These are phyloP conservation scores for Porites divaricata DNA, from an alignment of 92 coral and sea anemone species.

Conservation along the genomic window DNA sequence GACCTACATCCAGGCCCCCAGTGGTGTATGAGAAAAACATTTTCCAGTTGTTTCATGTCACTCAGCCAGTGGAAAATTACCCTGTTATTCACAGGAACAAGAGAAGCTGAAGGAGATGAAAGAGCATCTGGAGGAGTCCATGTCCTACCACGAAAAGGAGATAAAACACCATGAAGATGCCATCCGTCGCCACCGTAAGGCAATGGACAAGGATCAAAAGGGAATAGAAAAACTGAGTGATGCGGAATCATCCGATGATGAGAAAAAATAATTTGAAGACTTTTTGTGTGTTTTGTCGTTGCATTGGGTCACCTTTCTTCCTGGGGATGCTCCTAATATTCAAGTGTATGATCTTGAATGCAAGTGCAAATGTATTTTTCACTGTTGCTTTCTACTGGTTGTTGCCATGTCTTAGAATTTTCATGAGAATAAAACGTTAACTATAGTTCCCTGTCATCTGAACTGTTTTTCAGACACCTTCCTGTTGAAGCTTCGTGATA, in stretches of 20 bases:
- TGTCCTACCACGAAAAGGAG: conserved; percentile 75
- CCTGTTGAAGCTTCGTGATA: no score
- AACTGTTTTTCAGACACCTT: no score
- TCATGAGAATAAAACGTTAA: no score
- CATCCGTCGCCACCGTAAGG: conserved; percentile 84
- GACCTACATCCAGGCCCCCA: no score
- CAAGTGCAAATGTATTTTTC: no score
- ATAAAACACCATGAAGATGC: conserved; percentile 86
- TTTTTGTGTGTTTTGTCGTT: not conserved
- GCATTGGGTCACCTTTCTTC: no score
- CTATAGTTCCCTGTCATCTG: not conserved
- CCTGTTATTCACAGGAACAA: conserved; percentile 59
- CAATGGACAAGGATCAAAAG: conserved; percentile 70
- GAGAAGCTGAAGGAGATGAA: conserved; percentile 80
- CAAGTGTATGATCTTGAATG: no score
- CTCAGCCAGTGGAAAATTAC: no score
- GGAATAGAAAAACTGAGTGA: conserved; percentile 52
- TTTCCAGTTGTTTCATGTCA: no score
- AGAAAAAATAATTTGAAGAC: not conserved
- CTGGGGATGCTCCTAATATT: no score
- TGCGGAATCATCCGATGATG: conserved; percentile 5
- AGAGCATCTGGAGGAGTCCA: conserved; percentile 75
- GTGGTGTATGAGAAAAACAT: no score
- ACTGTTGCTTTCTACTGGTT: not conserved
- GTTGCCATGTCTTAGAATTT: no score